Base-by-base conservation (phyloP, 2,888 invertebrate genomes). In the Dascillus cervinus region DNA sequence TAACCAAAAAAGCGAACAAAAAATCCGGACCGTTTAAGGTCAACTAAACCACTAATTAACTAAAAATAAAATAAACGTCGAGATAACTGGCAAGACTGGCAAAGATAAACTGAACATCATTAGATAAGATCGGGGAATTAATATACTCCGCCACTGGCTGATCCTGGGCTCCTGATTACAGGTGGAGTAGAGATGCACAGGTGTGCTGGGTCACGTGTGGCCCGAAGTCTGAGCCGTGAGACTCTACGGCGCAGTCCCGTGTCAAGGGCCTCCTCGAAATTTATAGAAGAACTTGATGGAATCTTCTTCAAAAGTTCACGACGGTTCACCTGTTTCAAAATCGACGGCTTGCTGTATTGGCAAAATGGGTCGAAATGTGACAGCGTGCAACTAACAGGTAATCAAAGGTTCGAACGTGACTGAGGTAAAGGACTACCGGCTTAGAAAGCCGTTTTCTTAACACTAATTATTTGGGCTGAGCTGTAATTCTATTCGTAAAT, bases 141-240 rank as follows among this genome's bases (percentile, higher is more conserved):
- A 40, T 40, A n/a, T n/a, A 37, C 40, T 37, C 40, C 40, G 40
- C 40, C 40, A 40, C 40, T 37, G 39, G 37, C 33, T 22, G 26
- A 39, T 35, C 29, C 34, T 35, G 32, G 30, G 32, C 33, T 35
- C 28, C 39, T 32, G 38, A 33, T 39, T 22, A 35, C 39, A 39
- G 35, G 39, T n/a, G n/a, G n/a, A 35, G 39, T 32, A 34, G 21
- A 13, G 34, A 29, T 26, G 13, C 23, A 35, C 27, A 39, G 36
- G 39, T 39, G 32, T 39, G 29, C 17, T 22, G 23, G 36, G 39
- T 37, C 40, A 40, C 40, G 37, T 40, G 40, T 40, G 37, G 37
- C 32, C 29, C 23, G 25, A 22, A 28, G 26, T 32, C 30, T 22
- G 25, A 32, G 26, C 31, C 40, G 32, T 40, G 37, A 40, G 40